Base-by-base conservation (phyloP, 2,888 invertebrate genomes). In the Spisula solida region DNA sequence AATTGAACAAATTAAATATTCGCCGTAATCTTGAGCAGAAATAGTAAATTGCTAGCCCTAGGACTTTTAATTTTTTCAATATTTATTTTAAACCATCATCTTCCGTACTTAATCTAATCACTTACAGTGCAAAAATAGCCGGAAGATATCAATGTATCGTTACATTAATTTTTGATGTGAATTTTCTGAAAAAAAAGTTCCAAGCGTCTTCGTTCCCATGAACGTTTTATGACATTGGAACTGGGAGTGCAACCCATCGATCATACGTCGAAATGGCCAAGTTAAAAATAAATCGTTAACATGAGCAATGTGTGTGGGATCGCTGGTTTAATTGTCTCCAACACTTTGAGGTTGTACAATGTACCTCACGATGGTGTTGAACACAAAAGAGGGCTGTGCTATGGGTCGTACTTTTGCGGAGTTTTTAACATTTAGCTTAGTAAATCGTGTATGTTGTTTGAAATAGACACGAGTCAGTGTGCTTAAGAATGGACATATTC, bases 81-180 rank as follows among this genome's bases (percentile, higher is more conserved):
- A 10, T 18, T 34, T 14, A 5, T 12, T 18, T 8, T 31, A 75
- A 0, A 18, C 16, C 75, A 34, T 34, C 25, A 34, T 18, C 75
- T 31, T 75, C 34, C 75, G 18, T 16, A 31, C 31, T 34, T 75
- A 34, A 34, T 75, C 4, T 75, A 75, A 14, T 18, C 29, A 5
- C 75, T 5, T 75, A 34, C 5, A 75, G 16, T 31, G 5, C 60
- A 10, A 25, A 75, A 25, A 31, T 16, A 31, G 31, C 75, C 75
- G 2, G 31, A 5, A 75, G 75, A 31, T 31, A 34, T 75, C 1
- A 34, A 75, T n/a, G 2, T 66, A n/a, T 25, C 25, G 25, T 25
- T 10, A 25, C 60, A 66, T 66, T 66, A 66, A 66, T 66, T n/a
- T 66, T 66, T 66, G 5, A 66, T 66, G 60, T n/a, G 25, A n/a